These are phyloP conservation scores for Cricetomys ansorgei DNA, from an alignment of 2,113 vertebrate species.

Conservation along the genomic window DNA sequence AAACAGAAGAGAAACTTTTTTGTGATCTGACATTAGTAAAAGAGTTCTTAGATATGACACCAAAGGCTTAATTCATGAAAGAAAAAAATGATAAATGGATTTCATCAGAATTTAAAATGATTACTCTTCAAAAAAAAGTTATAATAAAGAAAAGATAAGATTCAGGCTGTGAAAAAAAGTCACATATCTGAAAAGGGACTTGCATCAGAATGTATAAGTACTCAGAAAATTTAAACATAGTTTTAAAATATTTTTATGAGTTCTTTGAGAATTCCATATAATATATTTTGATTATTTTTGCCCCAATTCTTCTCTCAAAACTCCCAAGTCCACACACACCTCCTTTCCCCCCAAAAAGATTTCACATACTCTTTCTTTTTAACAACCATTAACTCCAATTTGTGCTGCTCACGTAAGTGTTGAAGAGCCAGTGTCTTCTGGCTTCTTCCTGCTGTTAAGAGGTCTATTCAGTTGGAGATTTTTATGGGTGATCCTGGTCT, in stretches of 20 bases:
- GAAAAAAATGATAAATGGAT: constrained; percentile 9
- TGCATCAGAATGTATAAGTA: neutral
- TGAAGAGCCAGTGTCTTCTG: neutral
- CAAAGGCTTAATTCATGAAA: constrained; percentile 16
- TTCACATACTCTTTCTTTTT: neutral
- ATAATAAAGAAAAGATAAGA: neutral
- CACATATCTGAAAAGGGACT: neutral
- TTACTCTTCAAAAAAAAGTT: neutral
- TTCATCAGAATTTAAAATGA: constrained; percentile 9
- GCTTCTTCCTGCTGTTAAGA: neutral
- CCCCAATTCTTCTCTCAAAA: neutral
- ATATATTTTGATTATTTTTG: neutral
- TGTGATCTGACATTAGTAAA: neutral
- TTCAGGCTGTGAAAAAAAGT: neutral
- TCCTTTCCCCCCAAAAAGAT: neutral
- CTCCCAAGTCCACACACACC: neutral
- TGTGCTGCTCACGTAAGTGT: no score
- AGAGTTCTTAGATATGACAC: neutral
- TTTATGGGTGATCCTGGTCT: neutral
- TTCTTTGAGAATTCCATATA: neutral
- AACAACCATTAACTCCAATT: neutral
- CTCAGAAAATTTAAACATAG: neutral
- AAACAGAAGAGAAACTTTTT: neutral
- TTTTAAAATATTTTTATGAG: neutral
- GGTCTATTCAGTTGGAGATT: neutral